A percentile compares a stretch with the other conserved stretches of the same genome.
Evolutionary conservation across 1,140 invertebrate genomes (phyloP).

Genomic region (Dinoponera quadriceps): DNA sequence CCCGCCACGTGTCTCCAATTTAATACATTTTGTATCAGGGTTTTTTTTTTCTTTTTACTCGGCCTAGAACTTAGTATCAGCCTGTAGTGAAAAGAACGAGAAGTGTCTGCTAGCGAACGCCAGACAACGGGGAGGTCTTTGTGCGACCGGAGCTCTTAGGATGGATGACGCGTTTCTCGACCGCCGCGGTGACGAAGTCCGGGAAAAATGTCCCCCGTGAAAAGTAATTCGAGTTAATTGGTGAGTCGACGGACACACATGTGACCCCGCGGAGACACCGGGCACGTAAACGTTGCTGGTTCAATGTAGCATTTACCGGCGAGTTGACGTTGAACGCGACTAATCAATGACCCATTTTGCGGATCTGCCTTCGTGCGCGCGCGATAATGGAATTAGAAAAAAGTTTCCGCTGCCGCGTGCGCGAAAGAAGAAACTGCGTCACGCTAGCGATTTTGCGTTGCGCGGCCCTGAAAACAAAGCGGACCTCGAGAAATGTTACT

Average conservation of each 20-base stretch:
- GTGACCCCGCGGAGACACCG: conserved; percentile 10
- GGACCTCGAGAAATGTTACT: too few species aligned
- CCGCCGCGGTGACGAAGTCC: not conserved
- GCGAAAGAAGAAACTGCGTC: too few species aligned
- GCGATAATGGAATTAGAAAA: conserved; percentile 3
- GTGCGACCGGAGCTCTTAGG: not conserved
- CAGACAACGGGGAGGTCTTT: not conserved
- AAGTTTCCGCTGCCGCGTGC: not conserved
- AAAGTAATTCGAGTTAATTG: conserved; percentile 22
- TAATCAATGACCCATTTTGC: conserved; percentile 51
- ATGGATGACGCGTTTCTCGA: not conserved
- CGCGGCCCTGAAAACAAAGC: too few species aligned
- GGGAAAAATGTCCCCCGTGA: not conserved
- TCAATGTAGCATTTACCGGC: not conserved
- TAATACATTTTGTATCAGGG: not conserved
- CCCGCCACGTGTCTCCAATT: not conserved
- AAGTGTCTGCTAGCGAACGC: not conserved
- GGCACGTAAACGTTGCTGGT: not conserved
- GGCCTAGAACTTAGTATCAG: not conserved
- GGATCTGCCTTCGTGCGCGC: not conserved
- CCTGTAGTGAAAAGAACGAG: not conserved
- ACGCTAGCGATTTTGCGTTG: too few species aligned
- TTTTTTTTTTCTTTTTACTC: too few species aligned
- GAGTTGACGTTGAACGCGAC: conserved; percentile 1
- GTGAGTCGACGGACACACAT: not conserved